phyloP scores from a whole-genome alignment of 2,113 vertebrate species.

The Mustelus asterias region DNA sequence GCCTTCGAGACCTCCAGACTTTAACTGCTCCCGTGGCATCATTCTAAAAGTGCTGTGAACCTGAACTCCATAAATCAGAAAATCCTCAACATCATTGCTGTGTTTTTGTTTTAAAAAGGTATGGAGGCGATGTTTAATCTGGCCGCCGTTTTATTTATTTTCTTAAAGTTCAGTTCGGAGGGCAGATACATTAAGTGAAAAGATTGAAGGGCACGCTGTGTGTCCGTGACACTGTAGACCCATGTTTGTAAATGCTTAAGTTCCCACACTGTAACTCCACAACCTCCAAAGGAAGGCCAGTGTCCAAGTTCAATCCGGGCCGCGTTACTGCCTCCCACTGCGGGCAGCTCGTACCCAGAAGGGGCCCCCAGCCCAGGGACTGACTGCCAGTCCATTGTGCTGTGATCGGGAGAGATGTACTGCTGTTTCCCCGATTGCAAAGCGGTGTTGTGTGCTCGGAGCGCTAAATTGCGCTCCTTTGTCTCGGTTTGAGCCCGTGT shows the following conservation, averaged over 20 bases:
- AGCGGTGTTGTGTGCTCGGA: background rate
- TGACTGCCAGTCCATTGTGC: constrained; percentile 10
- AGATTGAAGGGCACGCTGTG: background rate
- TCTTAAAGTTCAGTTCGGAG: background rate
- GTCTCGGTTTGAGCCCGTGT: background rate
- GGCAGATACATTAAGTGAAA: background rate
- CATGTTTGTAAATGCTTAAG: background rate
- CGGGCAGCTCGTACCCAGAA: constrained; percentile 25
- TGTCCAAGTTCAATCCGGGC: constrained; percentile 8
- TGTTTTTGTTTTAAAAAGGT: background rate
- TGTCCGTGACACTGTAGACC: background rate
- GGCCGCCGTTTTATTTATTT: background rate
- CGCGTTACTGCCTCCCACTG: constrained; percentile 17
- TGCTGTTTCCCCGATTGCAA: background rate
- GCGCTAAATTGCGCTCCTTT: background rate
- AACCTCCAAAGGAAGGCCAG: background rate
- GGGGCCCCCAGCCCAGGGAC: constrained; percentile 5
- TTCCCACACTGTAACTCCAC: background rate
- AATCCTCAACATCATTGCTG: background rate
- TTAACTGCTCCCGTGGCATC: background rate
- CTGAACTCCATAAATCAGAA: background rate
- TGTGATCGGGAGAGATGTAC: background rate
- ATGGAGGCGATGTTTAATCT: background rate
- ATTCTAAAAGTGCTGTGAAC: background rate
- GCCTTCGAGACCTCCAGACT: background rate